Conservation (phyloP, 2,888 invertebrate genomes). For the Leptopilina syphax region DNA sequence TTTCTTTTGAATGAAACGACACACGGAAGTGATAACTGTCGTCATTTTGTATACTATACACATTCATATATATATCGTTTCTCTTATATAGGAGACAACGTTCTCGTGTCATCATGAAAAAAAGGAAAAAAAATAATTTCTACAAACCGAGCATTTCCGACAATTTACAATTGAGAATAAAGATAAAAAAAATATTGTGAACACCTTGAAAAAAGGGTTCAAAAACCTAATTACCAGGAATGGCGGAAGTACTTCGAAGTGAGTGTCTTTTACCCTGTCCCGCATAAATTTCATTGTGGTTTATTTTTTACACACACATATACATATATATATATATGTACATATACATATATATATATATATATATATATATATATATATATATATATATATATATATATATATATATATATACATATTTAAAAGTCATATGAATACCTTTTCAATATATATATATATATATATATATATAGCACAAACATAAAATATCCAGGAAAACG, state of each 20-base stretch:
- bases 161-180: not conserved
- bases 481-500: not conserved
- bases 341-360: too few species aligned
- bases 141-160: not conserved
- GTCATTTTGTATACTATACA: not conserved
- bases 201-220: constrained; percentile 1
- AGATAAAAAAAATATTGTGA: not conserved
- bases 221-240: constrained; percentile 6
- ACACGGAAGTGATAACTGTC: not conserved
- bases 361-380: not conserved
- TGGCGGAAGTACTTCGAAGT: constrained; percentile 4
- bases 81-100: too few species aligned
- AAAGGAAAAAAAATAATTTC: not conserved
- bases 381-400: not conserved
- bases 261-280: not conserved
- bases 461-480: not conserved
- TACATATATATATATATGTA: too few species aligned
- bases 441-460: not conserved
- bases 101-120: not conserved
- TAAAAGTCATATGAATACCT: not conserved
- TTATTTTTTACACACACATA: not conserved
- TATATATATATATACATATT: not conserved
- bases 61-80: not conserved
- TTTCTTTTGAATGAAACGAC: not conserved
- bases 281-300: not conserved